phyloP scores from a whole-genome alignment of 2,888 invertebrate genomes.

The Nipponacmea schrenckii region DNA sequence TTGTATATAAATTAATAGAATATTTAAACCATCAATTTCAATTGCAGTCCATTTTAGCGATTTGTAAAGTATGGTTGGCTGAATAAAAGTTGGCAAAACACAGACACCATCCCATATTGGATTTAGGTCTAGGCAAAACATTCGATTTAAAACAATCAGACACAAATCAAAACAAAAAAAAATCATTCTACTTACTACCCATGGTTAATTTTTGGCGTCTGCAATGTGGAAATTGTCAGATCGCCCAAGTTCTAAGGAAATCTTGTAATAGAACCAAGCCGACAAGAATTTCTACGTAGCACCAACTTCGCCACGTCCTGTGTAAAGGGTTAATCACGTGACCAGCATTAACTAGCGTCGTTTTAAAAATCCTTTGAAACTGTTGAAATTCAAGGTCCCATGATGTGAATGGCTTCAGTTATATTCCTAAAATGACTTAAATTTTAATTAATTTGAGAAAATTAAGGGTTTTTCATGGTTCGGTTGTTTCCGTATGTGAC shows the following conservation, averaged over 20 bases:
- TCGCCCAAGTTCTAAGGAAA: slow-evolving; percentile 16
- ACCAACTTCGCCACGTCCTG: neutral
- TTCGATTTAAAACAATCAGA: neutral
- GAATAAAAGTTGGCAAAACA: no score
- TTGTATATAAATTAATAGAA: no score
- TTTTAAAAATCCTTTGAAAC: neutral
- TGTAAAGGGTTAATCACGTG: neutral
- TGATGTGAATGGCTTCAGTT: no score
- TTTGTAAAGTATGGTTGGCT: no score
- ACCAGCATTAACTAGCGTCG: neutral
- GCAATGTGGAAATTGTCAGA: slow-evolving; percentile 18
- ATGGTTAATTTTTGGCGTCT: slow-evolving; percentile 13
- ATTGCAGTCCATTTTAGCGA: no score
- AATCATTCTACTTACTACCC: slow-evolving; percentile 25
- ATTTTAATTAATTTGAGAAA: neutral
- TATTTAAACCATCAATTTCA: no score
- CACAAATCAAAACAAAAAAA: neutral
- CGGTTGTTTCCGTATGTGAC: slow-evolving; percentile 2
- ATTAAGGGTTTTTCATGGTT: neutral
- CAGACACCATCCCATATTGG: no score
- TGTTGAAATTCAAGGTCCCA: no score
- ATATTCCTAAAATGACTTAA: no score
- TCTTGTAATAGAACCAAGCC: neutral
- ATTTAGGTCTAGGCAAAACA: neutral
- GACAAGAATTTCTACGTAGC: neutral